Evolutionary conservation across 2,113 vertebrate genomes (phyloP), one percentile per base, ranked within the genome.

Genomic region (Cyprinodon tularosa): DNA sequence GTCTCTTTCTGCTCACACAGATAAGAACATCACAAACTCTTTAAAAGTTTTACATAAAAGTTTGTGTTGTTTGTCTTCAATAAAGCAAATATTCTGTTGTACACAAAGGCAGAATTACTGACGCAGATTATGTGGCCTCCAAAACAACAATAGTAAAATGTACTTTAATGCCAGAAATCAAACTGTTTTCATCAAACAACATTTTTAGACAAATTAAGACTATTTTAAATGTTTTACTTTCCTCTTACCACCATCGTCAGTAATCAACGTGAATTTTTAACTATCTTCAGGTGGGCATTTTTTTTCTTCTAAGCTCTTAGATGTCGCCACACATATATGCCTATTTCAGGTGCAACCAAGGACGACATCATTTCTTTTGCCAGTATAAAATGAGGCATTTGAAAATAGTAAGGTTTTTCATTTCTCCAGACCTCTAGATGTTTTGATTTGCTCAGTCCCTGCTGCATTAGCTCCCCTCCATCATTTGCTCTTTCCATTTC

Each of bases 321-420:
- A 36, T 62, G 40, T 6, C 57, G 29, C 22, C 42, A 69, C 38
- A 63, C 63, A 68, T 22, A 38, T 4, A 22, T 4, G 11, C 13
- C 57, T 42, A 9, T 29, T 29, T 29, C 29, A 29, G 29, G 29
- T 42, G 42, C 3, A 42, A 42, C 9, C 12, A 61, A 11, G 66
- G 12, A 62, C 29, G 6, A 80, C 45, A 39, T 37, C 12, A 6
- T 37, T 60, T 68, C 12, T 59, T 38, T 68, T 0, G 4, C 44
- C 57, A 57, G 17, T 80, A 76, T 72, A 22, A 74, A 47, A 62
- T 50, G 65, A 77, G 45, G 10, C 60, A 76, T 59, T 80, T 84
- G 20, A 77, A 7, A 29, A 70, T 60, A 68, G 50, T 71, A 40
- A 83, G 80, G 77, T 78, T 57, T 68, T 77, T 83, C 47, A 74